Conservation (phyloP, 1,140 invertebrate genomes). For the Micrasema minimum region DNA sequence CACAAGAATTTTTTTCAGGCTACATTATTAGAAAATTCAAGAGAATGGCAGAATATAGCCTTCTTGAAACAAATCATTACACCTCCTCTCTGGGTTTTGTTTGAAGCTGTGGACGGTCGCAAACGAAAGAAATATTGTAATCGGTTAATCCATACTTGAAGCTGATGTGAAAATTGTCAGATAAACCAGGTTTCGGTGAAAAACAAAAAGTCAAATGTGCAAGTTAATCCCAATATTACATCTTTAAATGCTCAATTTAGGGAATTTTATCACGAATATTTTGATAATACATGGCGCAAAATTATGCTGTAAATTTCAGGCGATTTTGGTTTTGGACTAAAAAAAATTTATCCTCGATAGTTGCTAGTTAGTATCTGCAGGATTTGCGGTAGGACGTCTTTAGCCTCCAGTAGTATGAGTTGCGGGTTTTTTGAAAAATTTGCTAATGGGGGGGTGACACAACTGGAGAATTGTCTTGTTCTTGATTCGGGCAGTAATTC, state of each 20-base stretch:
- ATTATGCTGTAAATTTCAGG: background rate
- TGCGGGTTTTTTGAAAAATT: background rate
- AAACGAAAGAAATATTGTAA: background rate
- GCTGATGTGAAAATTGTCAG: background rate
- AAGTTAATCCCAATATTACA: background rate
- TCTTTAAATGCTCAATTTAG: background rate
- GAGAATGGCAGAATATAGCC: background rate
- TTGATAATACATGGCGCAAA: background rate
- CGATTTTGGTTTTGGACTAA: background rate
- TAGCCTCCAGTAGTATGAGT: background rate
- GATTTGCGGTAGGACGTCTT: background rate
- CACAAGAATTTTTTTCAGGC: background rate
- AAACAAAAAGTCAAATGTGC: background rate
- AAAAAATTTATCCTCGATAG: background rate
- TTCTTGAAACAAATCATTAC: slow-evolving; percentile 5
- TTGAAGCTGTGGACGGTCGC: background rate
- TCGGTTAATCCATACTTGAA: background rate
- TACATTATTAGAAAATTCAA: background rate
- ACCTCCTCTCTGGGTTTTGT: background rate
- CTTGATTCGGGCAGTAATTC: background rate
- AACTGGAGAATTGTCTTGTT: background rate
- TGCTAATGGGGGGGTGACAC: background rate
- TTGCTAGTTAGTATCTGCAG: background rate
- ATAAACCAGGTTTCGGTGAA: slow-evolving; percentile 1
- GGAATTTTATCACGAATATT: background rate